These are phyloP conservation scores for Bubalus kerabau DNA, from an alignment of 2,113 vertebrate genomes.

Conservation along the genomic window DNA sequence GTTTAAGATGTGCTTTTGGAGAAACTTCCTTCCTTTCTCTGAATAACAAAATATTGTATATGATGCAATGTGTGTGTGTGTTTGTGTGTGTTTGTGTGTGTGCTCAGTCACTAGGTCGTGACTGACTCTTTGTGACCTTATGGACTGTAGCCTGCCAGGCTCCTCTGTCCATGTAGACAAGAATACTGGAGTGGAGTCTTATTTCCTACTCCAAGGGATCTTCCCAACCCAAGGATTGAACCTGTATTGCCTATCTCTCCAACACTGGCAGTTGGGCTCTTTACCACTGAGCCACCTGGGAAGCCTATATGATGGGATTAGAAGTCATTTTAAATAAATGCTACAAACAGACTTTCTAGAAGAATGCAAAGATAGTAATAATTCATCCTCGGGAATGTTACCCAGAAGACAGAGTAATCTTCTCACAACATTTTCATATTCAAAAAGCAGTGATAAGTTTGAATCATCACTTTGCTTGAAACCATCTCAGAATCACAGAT, in stretches of 20 bases:
- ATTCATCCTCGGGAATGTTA: background rate
- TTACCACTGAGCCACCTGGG: background rate
- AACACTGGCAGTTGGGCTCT: rapidly evolving
- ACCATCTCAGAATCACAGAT: background rate
- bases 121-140: background rate
- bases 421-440: background rate
- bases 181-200: background rate
- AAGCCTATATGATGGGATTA: background rate
- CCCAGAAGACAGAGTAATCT: background rate
- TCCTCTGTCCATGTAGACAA: background rate
- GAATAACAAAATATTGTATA: background rate
- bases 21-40: background rate
- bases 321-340: background rate
- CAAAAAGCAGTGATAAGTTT: background rate
- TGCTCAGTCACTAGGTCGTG: rapidly evolving
- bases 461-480: background rate
- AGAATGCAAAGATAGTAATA: background rate
- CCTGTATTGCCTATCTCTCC: background rate
- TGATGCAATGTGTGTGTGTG: background rate
- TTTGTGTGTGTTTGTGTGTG: background rate
- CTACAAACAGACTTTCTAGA: background rate
- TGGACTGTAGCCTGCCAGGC: background rate
- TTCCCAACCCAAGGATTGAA: background rate
- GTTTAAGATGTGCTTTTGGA: background rate
- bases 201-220: background rate